Conservation (phyloP, 2,888 invertebrate species). For the Heliconius sara region DNA sequence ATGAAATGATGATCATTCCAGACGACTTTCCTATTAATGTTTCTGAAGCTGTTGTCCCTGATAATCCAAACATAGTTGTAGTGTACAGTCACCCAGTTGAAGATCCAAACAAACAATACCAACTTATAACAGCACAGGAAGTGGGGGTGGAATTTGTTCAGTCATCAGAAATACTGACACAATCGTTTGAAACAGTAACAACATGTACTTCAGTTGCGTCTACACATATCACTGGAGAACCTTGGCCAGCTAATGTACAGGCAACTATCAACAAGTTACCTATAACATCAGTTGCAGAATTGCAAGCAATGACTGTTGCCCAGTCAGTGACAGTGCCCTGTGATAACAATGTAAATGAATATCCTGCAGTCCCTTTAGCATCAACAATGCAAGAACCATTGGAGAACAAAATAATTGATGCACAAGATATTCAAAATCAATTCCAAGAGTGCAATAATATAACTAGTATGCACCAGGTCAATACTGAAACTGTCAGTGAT, state of each 20-base stretch:
- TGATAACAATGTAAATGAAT: slow-evolving; percentile 40
- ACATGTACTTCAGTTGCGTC: slow-evolving; percentile 78
- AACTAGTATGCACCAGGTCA: slow-evolving; percentile 28
- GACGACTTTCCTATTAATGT: slow-evolving; percentile 85
- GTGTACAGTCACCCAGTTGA: slow-evolving; percentile 85
- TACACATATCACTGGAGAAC: slow-evolving; percentile 67
- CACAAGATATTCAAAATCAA: slow-evolving; percentile 25
- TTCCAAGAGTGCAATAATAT: slow-evolving; percentile 35
- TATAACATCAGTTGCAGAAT: slow-evolving; percentile 40
- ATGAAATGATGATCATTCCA: slow-evolving; percentile 86
- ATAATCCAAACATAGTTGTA: slow-evolving; percentile 86
- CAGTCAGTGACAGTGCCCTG: slow-evolving; percentile 42
- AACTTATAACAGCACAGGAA: slow-evolving; percentile 72
- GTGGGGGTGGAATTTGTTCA: slow-evolving; percentile 72
- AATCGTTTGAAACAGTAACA: slow-evolving; percentile 74
- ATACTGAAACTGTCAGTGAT: slow-evolving; percentile 18
- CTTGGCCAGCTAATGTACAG: slow-evolving; percentile 64
- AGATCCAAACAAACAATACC: slow-evolving; percentile 82
- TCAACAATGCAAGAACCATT: slow-evolving; percentile 34
- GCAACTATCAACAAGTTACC: slow-evolving; percentile 51
- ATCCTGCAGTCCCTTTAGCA: slow-evolving; percentile 43
- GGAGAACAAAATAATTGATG: slow-evolving; percentile 22
- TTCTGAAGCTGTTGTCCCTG: slow-evolving; percentile 72
- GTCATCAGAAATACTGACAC: slow-evolving; percentile 71
- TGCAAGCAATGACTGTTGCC: slow-evolving; percentile 44